These are phyloP conservation scores for Hepsetus odoe DNA, from an alignment of 2,113 vertebrate genomes.

Conservation along the genomic window DNA sequence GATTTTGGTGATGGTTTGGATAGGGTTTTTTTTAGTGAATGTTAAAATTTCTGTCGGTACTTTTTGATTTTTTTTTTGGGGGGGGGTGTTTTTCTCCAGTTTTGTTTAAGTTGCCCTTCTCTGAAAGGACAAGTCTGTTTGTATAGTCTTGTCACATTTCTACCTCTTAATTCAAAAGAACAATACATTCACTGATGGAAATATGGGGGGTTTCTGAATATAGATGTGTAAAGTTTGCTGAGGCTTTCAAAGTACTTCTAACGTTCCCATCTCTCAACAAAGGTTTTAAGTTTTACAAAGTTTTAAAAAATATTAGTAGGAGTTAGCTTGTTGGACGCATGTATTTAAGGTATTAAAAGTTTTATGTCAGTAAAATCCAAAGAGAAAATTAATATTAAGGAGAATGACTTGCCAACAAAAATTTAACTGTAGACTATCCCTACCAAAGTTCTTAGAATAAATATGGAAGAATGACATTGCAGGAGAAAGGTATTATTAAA, in stretches of 20 bases:
- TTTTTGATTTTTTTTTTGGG: not conserved
- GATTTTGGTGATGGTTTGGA: conserved; percentile 58
- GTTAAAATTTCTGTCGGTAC: conserved; percentile 75
- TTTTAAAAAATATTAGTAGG: conserved; percentile 51
- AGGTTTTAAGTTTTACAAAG: conserved; percentile 53
- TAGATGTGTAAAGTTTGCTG: conserved; percentile 77
- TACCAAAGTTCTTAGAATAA: conserved; percentile 63
- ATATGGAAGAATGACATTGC: conserved; percentile 53
- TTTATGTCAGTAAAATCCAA: conserved; percentile 64
- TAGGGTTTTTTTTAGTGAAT: conserved; percentile 66
- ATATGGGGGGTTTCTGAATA: conserved; percentile 62
- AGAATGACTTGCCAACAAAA: conserved; percentile 56
- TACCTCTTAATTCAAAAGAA: conserved; percentile 86
- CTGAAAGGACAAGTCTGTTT: conserved; percentile 58
- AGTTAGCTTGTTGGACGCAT: conserved; percentile 54
- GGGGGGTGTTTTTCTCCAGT: conserved; percentile 55
- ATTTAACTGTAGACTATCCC: conserved; percentile 60
- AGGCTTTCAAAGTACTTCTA: conserved; percentile 73
- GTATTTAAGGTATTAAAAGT: conserved; percentile 59
- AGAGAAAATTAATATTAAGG: conserved; percentile 58
- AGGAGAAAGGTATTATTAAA: conserved; percentile 67
- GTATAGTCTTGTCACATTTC: conserved; percentile 76
- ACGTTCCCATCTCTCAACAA: conserved; percentile 72
- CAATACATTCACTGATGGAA: conserved; percentile 76
- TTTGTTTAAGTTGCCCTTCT: conserved; percentile 72